Base-by-base conservation (phyloP, 2,797 vertebrate genomes). In the Vultur gryphus region DNA sequence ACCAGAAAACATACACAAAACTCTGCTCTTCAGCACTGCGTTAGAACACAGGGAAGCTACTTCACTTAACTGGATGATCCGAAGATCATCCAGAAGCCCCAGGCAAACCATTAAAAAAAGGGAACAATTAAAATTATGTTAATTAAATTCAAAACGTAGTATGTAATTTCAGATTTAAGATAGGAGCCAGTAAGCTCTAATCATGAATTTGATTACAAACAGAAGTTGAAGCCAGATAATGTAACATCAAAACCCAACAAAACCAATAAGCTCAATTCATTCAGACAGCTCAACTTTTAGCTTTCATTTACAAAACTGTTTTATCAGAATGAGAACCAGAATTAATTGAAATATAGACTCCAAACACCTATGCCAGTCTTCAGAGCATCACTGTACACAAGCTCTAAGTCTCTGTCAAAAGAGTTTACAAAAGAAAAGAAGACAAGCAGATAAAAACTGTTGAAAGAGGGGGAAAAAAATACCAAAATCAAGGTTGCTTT, bases 391-490 rank as follows among this genome's bases (percentile, higher is more conserved):
- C 0, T 17, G 4, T 13, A 70, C 31, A 78, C 29, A 69, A 71
- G 12, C 20, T 54, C 13, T 35, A 54, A 80, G 44, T 15, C 65
- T 71, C 61, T 51, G 15, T 14, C 41, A 49, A 65, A 64, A 66
- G 7, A 49, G 13, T 64, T 91, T 24, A 87, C 12, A 75, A 55
- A 37, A 52, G 16, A 57, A 35, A 29, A 81, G 20, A 75, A 11
- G 17, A 44, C 17, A 71, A 57, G 16, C 16, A 83, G 54, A 39
- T 10, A 49, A 79, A 62, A 67, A 33, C 20, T 62, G 19, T 3
- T 41, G 52, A 44, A 70, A 71, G 31, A 35, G 9, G 4, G 3
- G 9, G 0, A 0, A 0, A 10, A 58, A 44, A 9, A 12, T 1
- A 20, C 2, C 20, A 66, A 35, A 69, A 77, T 49, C 67, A 65